Conservation (phyloP, 2,797 vertebrate species). For the Channa striata region DNA sequence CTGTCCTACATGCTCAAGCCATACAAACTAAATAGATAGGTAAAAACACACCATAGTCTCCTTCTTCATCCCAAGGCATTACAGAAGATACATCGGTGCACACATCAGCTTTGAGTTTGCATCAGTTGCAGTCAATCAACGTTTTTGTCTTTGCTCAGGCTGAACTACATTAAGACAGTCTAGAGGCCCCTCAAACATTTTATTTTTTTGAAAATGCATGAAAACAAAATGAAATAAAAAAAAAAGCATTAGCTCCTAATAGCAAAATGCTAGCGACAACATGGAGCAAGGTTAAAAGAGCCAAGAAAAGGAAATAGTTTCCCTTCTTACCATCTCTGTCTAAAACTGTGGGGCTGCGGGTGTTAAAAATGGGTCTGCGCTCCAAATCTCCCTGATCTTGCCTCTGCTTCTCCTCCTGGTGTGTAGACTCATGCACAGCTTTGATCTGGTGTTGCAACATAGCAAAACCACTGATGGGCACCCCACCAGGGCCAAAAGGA, state of each 20-base stretch:
- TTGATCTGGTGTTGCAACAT: constrained; percentile 97
- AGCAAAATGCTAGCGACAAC: constrained; percentile 40
- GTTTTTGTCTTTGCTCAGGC: constrained; percentile 31
- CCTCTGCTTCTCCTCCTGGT: constrained; percentile 94
- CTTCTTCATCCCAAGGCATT: constrained; percentile 20
- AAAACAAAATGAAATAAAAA: constrained; percentile 46
- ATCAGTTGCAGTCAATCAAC: constrained; percentile 27
- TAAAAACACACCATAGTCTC: constrained; percentile 1
- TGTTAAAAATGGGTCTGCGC: constrained; percentile 83
- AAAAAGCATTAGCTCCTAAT: constrained; percentile 52
- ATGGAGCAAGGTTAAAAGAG: constrained; percentile 32
- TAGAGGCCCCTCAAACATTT: constrained; percentile 24
- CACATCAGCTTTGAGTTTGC: constrained; percentile 22
- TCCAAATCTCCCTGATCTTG: constrained; percentile 92
- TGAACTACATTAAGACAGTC: constrained; percentile 34
- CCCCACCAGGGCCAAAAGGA: constrained; percentile 68
- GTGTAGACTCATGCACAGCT: constrained; percentile 92
- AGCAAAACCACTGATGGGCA: constrained; percentile 90
- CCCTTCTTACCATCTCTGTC: constrained; percentile 91
- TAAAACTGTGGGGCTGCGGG: constrained; percentile 88
- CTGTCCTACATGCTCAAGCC: constrained; percentile 31
- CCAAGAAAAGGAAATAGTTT: constrained; percentile 15
- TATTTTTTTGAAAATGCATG: constrained; percentile 27
- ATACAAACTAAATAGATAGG: constrained; percentile 20
- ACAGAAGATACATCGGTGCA: constrained; percentile 5